Base-by-base conservation (phyloP, 2,113 vertebrate genomes). In the Perognathus longimembris region DNA sequence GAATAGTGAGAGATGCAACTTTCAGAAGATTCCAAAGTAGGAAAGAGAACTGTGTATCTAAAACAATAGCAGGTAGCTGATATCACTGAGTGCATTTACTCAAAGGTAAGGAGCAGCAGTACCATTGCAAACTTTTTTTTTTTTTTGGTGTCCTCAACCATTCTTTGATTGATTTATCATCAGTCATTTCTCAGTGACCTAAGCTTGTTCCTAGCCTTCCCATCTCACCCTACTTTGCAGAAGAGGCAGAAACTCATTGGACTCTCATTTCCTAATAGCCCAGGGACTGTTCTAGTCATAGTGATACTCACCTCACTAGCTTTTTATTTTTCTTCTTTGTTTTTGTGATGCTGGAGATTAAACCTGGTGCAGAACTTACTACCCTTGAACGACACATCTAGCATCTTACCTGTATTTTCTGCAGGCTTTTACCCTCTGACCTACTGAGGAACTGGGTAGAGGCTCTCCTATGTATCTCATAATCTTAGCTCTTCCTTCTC, bases 41-140 rank as follows among this genome's bases (percentile, higher is more conserved):
- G 54, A 28, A 7, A 3, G 0, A 7, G 42, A 66, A 18, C 34
- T 3, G 1, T 17, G 1, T 3, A 32, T 5, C 38, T 24, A 2
- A 17, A 26, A 40, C 30, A 30, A 15, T 9, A 57, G 57, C n/a
- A 34, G 63, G 45, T 6, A 67, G 50, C 42, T 26, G 42, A 5
- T 26, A 40, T 26, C 42, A 80, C 7, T 12, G 24, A 61, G 70
- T 21, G 66, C 18, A 61, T 45, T 21, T 5, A 3, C 26, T 17
- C 9, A 32, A n/a, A 14, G 14, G 10, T 2, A 20, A 67, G 40
- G 36, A n/a, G 45, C 45, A 45, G n/a, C 7, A 64, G 30, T 50
- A 2, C 22, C 30, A 42, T 2, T 10, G 15, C 9, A 9, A 32
- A 85, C n/a, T 70, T 42, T 45, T 22, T 24, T 42, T 45, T 22